A percentile compares a stretch with the other conserved stretches of the same genome.
phyloP scores from a whole-genome alignment of 2,888 invertebrate species.

The Cephus pygmeus region DNA sequence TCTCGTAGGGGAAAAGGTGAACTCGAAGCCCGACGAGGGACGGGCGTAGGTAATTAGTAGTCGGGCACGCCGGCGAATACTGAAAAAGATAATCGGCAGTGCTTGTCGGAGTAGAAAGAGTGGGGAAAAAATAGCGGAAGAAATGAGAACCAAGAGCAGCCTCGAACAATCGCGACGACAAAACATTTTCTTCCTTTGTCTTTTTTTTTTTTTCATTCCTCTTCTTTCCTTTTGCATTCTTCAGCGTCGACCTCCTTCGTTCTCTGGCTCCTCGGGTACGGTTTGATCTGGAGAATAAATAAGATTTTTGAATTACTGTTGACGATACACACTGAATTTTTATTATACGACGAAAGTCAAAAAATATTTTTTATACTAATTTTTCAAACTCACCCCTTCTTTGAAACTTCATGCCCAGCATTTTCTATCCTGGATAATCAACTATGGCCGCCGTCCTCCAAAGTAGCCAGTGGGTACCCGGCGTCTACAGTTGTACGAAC shows the following conservation, averaged over 20 bases:
- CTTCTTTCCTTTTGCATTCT: neutral
- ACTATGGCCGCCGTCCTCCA: neutral
- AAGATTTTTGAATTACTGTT: neutral
- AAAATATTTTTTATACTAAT: no score
- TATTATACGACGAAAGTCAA: no score
- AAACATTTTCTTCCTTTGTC: neutral
- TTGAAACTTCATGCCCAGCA: no score
- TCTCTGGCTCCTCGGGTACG: neutral
- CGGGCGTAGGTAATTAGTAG: neutral
- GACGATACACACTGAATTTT: neutral
- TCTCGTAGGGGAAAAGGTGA: neutral
- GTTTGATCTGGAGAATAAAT: neutral
- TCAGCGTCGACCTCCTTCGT: neutral
- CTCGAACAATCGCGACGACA: neutral
- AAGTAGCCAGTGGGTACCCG: neutral
- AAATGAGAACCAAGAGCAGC: neutral
- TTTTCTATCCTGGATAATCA: neutral
- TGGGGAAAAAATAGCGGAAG: neutral
- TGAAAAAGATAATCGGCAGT: neutral
- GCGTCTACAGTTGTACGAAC: neutral
- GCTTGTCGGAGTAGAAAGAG: neutral
- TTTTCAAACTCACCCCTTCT: no score
- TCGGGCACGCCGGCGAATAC: neutral
- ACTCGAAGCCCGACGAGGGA: neutral
- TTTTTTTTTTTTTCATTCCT: neutral